phyloP scores from a whole-genome alignment of 2,888 invertebrate genomes.

The Himalopsyche japonica region DNA sequence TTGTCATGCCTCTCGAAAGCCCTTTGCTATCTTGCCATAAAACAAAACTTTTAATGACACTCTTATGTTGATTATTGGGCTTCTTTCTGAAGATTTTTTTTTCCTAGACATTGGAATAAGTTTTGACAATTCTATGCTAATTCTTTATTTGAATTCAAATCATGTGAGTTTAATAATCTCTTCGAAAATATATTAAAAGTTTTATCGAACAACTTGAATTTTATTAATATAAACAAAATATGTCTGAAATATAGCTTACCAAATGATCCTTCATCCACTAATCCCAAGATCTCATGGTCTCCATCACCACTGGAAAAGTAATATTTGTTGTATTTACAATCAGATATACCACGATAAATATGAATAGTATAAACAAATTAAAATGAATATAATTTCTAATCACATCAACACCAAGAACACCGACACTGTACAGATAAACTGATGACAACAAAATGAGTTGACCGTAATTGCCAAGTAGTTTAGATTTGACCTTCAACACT shows the following conservation, averaged over 20 bases:
- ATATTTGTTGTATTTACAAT: neutral
- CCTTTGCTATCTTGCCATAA: too few relatives aligned
- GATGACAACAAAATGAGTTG: slow-evolving; percentile 26
- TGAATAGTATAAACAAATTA: neutral
- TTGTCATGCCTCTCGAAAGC: too few relatives aligned
- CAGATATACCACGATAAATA: neutral
- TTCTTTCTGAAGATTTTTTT: too few relatives aligned
- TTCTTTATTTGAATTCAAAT: too few relatives aligned
- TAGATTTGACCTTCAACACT: slow-evolving; percentile 24
- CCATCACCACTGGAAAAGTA: slow-evolving; percentile 55
- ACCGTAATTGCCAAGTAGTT: slow-evolving; percentile 28
- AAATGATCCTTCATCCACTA: slow-evolving; percentile 54
- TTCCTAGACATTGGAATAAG: too few relatives aligned
- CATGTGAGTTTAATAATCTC: too few relatives aligned
- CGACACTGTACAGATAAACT: slow-evolving; percentile 3
- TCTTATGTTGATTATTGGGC: too few relatives aligned
- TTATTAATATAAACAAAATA: neutral
- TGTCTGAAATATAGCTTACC: slow-evolving; percentile 47
- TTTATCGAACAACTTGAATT: neutral
- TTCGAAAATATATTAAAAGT: too few relatives aligned
- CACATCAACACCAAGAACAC: neutral
- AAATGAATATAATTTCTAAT: neutral
- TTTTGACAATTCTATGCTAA: too few relatives aligned
- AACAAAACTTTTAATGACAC: too few relatives aligned
- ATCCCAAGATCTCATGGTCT: slow-evolving; percentile 51